These are phyloP conservation scores for Phalanger gymnotis DNA, from an alignment of 2,797 vertebrate genomes.

Conservation along the genomic window DNA sequence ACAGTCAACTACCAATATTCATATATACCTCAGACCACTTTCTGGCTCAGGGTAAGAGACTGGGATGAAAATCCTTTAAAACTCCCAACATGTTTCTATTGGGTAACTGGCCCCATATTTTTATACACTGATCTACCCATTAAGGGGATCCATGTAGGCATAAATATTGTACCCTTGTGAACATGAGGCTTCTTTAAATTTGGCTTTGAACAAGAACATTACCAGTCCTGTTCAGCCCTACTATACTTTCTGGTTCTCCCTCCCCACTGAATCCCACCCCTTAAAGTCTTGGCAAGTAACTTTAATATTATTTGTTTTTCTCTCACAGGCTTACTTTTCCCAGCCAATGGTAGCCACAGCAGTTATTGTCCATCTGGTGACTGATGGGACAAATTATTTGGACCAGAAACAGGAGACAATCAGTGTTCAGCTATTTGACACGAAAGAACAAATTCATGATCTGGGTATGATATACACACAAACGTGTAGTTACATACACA, in stretches of 20 bases:
- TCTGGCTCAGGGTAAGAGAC: conserved; percentile 93
- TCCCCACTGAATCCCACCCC: background rate
- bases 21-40: conserved; percentile 86
- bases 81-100: background rate
- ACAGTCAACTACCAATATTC: conserved; percentile 84
- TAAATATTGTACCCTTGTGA: background rate
- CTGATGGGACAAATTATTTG: conserved; percentile 93
- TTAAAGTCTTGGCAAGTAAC: background rate
- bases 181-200: conserved; percentile 33
- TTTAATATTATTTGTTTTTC: conserved; percentile 13
- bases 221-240: background rate
- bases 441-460: conserved; percentile 93
- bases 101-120: background rate
- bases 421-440: conserved; percentile 94
- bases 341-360: conserved; percentile 97
- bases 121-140: background rate
- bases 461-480: conserved; percentile 86
- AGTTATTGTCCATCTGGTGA: conserved; percentile 95
- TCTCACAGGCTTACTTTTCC: conserved; percentile 91
- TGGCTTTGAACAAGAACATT: background rate
- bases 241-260: background rate
- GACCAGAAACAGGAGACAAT: conserved; percentile 96
- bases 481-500: background rate
- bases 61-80: background rate
- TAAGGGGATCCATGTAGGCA: background rate